A percentile compares a stretch with the other conserved stretches of the same genome.
Evolutionary conservation across 2,888 invertebrate genomes (phyloP).

Genomic region (Epicampocera succincta): DNA sequence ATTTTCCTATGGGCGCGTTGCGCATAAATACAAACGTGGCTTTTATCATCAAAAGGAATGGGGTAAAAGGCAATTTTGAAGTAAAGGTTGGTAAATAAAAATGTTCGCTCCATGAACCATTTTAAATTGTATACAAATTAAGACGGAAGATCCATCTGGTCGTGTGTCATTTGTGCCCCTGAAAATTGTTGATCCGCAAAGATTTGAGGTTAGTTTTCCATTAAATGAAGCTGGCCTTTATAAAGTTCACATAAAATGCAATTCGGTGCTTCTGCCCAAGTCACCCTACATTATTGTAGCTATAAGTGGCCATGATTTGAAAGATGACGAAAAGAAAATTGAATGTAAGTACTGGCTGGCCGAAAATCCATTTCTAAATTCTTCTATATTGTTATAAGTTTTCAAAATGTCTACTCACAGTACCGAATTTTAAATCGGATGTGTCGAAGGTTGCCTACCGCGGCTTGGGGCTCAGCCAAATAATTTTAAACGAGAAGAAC

Average conservation of each 20-base stretch:
- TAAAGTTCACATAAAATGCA: conserved; percentile 79
- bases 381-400: background rate
- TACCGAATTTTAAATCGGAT: conserved; percentile 76
- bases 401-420: conserved; percentile 66
- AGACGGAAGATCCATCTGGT: conserved; percentile 78
- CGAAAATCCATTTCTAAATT: no score
- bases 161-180: conserved; percentile 72
- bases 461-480: conserved; percentile 76
- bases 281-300: conserved; percentile 79
- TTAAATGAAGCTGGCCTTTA: conserved; percentile 77
- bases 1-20: conserved; percentile 79
- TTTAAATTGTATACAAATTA: conserved; percentile 9
- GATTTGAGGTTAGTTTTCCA: conserved; percentile 75
- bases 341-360: conserved; percentile 61
- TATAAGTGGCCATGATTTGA: conserved; percentile 73
- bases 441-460: conserved; percentile 77
- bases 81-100: conserved; percentile 73
- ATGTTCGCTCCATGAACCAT: background rate
- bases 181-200: conserved; percentile 77
- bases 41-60: conserved; percentile 79
- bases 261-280: conserved; percentile 77
- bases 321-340: conserved; percentile 64
- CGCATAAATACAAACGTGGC: conserved; percentile 74
- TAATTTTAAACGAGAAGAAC: conserved; percentile 77
- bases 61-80: conserved; percentile 80